phyloP scores from a whole-genome alignment of 1,140 invertebrate species.

The Nymphalis io region DNA sequence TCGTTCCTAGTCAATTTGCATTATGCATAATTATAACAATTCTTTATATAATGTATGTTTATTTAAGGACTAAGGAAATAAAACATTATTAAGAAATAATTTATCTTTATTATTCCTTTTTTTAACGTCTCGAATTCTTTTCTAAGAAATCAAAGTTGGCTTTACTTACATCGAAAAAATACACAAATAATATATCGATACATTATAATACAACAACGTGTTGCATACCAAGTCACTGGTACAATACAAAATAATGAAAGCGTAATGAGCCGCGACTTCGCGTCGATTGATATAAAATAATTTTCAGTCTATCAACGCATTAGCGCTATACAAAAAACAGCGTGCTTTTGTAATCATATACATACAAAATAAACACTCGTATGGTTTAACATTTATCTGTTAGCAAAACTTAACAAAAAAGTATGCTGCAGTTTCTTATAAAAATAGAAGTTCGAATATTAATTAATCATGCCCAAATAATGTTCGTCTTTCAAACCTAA shows the following conservation, averaged over 20 bases:
- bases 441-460: constrained; percentile 23
- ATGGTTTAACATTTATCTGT: not conserved
- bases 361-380: constrained; percentile 33
- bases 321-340: constrained; percentile 34
- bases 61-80: constrained; percentile 50
- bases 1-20: constrained; percentile 15
- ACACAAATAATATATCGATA: constrained; percentile 74
- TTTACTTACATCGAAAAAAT: constrained; percentile 79
- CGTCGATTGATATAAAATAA: constrained; percentile 36
- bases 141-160: constrained; percentile 78
- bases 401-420: not conserved
- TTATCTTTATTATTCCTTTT: constrained; percentile 78
- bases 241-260: constrained; percentile 63
- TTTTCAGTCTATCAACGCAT: constrained; percentile 39
- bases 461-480: constrained; percentile 1
- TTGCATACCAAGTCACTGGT: constrained; percentile 58
- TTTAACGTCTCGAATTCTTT: constrained; percentile 77
- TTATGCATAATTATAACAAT: constrained; percentile 9
- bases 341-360: constrained; percentile 36
- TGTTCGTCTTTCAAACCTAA: not conserved
- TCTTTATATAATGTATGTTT: constrained; percentile 13
- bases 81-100: constrained; percentile 78
- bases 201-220: constrained; percentile 67
- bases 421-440: constrained; percentile 19
- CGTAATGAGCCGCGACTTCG: constrained; percentile 51